phyloP scores from a whole-genome alignment of 2,797 vertebrate genomes.

The Pelodytes ibericus region DNA sequence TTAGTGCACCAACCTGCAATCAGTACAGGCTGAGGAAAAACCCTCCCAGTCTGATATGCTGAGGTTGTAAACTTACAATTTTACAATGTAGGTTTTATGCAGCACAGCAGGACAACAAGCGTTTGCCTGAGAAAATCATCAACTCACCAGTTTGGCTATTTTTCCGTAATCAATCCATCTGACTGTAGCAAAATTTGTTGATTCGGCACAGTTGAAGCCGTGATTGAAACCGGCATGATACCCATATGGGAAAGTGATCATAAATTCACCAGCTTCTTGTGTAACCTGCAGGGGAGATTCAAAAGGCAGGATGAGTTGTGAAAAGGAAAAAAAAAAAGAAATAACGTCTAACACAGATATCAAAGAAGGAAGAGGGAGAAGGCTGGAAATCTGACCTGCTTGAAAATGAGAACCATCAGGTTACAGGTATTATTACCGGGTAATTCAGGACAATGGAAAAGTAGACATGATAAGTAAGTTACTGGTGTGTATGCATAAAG shows the following conservation, averaged over 20 bases:
- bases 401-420: slow-evolving; percentile 31
- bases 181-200: slow-evolving; percentile 93
- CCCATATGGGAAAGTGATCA: slow-evolving; percentile 96
- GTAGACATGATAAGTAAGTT: too few relatives aligned
- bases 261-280: slow-evolving; percentile 95
- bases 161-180: slow-evolving; percentile 98
- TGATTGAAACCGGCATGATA: slow-evolving; percentile 98
- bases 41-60: slow-evolving; percentile 28
- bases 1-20: slow-evolving; percentile 43
- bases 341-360: slow-evolving; percentile 37
- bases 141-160: slow-evolving; percentile 88
- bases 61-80: slow-evolving; percentile 48
- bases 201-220: slow-evolving; percentile 97
- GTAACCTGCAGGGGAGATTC: slow-evolving; percentile 78
- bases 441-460: not conserved
- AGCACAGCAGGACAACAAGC: slow-evolving; percentile 48
- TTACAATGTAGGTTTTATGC: slow-evolving; percentile 54
- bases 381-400: slow-evolving; percentile 22
- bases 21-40: slow-evolving; percentile 36
- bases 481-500: too few relatives aligned
- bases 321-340: slow-evolving; percentile 24
- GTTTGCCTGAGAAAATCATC: slow-evolving; percentile 50
- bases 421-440: not conserved
- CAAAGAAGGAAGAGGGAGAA: slow-evolving; percentile 42
- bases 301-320: slow-evolving; percentile 37